Conservation (phyloP, 2,113 vertebrate species). For the Ictalurus furcatus region DNA sequence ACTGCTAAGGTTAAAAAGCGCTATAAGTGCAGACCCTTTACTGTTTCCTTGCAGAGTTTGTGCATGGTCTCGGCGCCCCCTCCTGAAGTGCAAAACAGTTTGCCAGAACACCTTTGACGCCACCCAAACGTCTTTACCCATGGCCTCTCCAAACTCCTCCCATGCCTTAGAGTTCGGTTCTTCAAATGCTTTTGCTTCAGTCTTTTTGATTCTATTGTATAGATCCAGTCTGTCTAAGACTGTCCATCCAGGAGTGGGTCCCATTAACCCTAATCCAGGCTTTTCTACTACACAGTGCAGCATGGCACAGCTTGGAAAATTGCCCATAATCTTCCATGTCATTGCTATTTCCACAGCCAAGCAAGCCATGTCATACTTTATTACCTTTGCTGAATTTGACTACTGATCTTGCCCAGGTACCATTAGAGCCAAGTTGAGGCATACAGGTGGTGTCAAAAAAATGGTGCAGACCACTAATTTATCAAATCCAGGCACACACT, state of each 20-base stretch:
- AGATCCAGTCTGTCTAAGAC: background rate
- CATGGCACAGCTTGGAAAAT: background rate
- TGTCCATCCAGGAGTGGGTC: background rate
- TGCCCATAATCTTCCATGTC: background rate
- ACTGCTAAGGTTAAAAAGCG: no score
- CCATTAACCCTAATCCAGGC: background rate
- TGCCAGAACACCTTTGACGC: background rate
- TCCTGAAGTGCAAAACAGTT: background rate
- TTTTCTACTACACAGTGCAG: background rate
- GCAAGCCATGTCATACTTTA: background rate
- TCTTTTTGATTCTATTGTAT: background rate
- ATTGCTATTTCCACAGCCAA: background rate
- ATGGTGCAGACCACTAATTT: no score
- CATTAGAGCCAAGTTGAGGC: background rate
- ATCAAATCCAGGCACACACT: no score
- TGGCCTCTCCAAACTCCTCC: background rate
- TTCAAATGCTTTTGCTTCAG: background rate
- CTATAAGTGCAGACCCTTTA: no score
- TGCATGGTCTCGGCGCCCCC: background rate
- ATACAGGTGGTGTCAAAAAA: background rate
- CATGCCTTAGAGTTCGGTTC: background rate
- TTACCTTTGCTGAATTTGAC: background rate
- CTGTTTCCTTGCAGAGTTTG: background rate
- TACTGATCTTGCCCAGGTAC: background rate
- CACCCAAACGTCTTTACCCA: background rate